phyloP scores from a whole-genome alignment of 2,113 vertebrate genomes.

The Castor canadensis region DNA sequence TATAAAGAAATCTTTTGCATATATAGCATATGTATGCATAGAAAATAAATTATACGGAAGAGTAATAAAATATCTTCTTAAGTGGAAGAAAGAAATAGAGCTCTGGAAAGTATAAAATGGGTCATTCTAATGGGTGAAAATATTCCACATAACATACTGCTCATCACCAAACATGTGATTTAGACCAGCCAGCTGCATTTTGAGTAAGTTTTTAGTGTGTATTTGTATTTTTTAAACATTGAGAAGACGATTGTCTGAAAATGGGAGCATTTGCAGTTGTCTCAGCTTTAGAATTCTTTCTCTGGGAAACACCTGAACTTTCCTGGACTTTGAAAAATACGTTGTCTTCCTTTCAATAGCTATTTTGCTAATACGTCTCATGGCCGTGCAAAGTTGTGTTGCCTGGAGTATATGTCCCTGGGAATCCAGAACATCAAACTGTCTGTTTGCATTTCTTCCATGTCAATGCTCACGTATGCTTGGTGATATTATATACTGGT shows the following conservation, averaged over 20 bases:
- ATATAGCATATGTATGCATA: not conserved
- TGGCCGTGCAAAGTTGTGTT: not conserved
- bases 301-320: slow-evolving; percentile 38
- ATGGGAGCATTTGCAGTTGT: slow-evolving; percentile 36
- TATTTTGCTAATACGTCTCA: slow-evolving; percentile 19
- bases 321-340: slow-evolving; percentile 37
- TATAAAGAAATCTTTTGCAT: slow-evolving; percentile 51
- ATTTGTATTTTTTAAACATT: slow-evolving; percentile 67
- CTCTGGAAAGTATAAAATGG: slow-evolving; percentile 28
- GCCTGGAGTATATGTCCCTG: not conserved
- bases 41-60: slow-evolving; percentile 46
- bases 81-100: slow-evolving; percentile 39
- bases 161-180: slow-evolving; percentile 55
- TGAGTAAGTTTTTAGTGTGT: slow-evolving; percentile 54
- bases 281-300: slow-evolving; percentile 50
- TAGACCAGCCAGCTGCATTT: slow-evolving; percentile 59
- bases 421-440: not conserved
- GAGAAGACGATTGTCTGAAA: slow-evolving; percentile 34
- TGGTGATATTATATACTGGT: not conserved
- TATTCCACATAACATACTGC: slow-evolving; percentile 19
- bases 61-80: slow-evolving; percentile 57
- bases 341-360: not conserved
- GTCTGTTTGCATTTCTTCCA: slow-evolving; percentile 29
- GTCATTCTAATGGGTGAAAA: slow-evolving; percentile 55
- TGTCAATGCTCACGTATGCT: not conserved